Conservation (phyloP, 2,888 invertebrate genomes). For the Branchinecta sandiegonensis region DNA sequence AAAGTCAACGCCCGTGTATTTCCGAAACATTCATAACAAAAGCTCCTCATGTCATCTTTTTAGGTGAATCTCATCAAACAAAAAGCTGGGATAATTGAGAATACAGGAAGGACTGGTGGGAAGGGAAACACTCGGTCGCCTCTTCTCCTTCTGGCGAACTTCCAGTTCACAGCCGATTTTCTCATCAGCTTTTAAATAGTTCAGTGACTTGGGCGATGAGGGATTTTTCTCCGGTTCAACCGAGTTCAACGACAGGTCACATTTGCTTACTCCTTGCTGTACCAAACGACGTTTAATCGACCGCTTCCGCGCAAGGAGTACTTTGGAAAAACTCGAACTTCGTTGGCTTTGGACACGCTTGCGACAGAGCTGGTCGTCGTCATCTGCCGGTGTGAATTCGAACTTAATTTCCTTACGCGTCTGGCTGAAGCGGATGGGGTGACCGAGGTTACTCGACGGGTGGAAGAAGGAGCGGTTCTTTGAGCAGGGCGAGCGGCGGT, state of each 20-base stretch:
- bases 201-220: not conserved
- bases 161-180: not conserved
- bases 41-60: no score
- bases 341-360: not conserved
- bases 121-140: slow-evolving; percentile 1
- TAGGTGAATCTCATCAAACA: not conserved
- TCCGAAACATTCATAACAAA: no score
- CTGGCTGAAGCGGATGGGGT: slow-evolving; percentile 2
- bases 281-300: slow-evolving; percentile 8
- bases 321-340: slow-evolving; percentile 7
- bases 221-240: not conserved
- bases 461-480: not conserved
- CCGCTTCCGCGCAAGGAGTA: not conserved
- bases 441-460: not conserved
- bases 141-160: not conserved
- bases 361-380: not conserved
- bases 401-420: not conserved
- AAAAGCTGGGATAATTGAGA: slow-evolving; percentile 5
- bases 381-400: not conserved
- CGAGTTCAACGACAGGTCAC: not conserved
- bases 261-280: not conserved
- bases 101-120: slow-evolving; percentile 3
- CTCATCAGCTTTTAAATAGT: not conserved
- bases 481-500: not conserved
- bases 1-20: no score